phyloP scores from a whole-genome alignment of 2,888 invertebrate genomes.

The Pristionchus mayeri region DNA sequence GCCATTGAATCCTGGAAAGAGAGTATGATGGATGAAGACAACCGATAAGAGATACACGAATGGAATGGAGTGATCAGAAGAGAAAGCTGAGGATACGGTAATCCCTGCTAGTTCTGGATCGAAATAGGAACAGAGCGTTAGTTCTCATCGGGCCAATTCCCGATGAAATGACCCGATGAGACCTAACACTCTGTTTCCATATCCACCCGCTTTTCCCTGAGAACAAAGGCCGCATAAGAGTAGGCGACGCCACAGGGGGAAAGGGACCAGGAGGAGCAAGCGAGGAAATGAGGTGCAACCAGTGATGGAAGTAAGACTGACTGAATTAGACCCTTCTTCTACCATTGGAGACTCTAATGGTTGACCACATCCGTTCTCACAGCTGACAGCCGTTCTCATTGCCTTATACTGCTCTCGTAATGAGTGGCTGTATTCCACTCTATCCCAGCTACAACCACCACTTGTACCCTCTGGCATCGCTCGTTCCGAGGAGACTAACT shows the following conservation, averaged over 20 bases:
- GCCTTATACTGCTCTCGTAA: not conserved
- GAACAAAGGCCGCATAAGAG: no score
- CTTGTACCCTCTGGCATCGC: slow-evolving; percentile 8
- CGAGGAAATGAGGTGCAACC: not conserved
- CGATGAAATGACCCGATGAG: no score
- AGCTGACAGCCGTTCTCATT: not conserved
- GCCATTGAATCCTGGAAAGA: not conserved
- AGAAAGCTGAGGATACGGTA: slow-evolving; percentile 6
- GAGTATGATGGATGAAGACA: not conserved
- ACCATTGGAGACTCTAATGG: no score
- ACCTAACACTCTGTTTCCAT: no score
- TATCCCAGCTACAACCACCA: no score
- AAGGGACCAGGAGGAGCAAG: not conserved
- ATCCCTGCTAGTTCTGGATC: no score
- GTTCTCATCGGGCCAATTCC: no score
- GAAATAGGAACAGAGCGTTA: no score
- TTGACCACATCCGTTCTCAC: no score
- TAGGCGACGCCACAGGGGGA: not conserved
- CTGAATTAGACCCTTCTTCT: not conserved
- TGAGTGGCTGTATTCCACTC: not conserved
- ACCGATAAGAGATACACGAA: not conserved
- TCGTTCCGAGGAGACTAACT: no score
- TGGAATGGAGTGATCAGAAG: not conserved
- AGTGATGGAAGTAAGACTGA: not conserved
- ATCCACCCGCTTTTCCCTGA: no score